phyloP scores from a whole-genome alignment of 2,888 invertebrate genomes.

The Leptopilina drosophilae region DNA sequence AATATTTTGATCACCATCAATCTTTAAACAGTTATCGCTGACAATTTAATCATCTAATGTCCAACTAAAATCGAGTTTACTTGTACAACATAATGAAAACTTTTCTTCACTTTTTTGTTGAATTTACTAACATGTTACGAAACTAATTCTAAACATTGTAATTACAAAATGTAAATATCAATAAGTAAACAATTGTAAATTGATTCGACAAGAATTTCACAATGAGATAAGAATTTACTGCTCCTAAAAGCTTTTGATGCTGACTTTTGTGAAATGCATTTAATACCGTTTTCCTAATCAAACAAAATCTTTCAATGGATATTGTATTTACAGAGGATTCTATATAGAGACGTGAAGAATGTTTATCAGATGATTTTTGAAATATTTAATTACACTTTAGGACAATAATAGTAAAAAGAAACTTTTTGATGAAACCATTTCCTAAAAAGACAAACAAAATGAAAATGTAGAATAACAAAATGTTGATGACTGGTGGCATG shows the following conservation, averaged over 20 bases:
- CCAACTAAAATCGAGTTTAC: no score
- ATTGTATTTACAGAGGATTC: neutral
- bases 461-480: no score
- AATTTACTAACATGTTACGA: neutral
- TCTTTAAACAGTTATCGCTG: no score
- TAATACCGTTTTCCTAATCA: neutral
- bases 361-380: neutral
- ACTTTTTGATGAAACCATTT: neutral
- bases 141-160: neutral
- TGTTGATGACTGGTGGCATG: no score
- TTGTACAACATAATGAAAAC: no score
- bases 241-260: neutral
- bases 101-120: no score
- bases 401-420: neutral
- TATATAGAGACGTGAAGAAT: neutral
- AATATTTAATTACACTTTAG: neutral
- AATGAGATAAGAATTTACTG: neutral
- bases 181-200: neutral
- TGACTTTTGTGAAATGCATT: conserved; percentile 1
- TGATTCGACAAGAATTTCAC: neutral
- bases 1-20: no score
- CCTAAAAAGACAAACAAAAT: neutral
- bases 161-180: neutral
- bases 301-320: neutral
- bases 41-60: no score